Percentiles rank a stretch among this genome's conserved stretches.
phyloP scores from a whole-genome alignment of 2,113 vertebrate species.

The Elaphurus davidianus region DNA sequence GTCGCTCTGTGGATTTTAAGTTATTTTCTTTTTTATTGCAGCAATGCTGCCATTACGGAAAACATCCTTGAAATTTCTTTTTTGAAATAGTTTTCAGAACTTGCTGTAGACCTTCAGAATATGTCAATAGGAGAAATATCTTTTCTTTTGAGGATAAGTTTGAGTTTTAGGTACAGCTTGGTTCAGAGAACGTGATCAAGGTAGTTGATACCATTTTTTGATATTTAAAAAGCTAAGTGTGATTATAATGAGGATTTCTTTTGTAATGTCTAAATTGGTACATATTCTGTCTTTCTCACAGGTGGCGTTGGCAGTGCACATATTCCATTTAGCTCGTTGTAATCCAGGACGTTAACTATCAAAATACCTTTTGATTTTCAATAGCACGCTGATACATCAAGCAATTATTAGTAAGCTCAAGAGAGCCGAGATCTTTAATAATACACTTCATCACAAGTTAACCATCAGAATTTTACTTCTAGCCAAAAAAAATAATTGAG shows the following conservation, averaged over 20 bases:
- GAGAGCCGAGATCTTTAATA: constrained; percentile 8
- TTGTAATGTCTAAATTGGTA: background rate
- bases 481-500: background rate
- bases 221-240: background rate
- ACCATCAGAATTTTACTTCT: background rate
- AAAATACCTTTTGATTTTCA: constrained; percentile 12
- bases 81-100: background rate
- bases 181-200: background rate
- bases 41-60: background rate
- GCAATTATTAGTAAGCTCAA: background rate
- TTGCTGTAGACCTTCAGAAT: background rate
- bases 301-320: background rate
- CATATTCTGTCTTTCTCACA: background rate
- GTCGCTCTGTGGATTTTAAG: background rate
- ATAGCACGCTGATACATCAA: background rate
- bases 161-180: background rate
- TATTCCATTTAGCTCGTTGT: background rate
- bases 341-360: constrained; percentile 12
- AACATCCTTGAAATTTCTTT: background rate
- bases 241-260: background rate
- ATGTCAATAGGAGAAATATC: background rate
- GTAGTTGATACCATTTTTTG: constrained; percentile 4
- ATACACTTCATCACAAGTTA: background rate
- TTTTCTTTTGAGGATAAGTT: constrained; percentile 4
- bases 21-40: background rate